phyloP scores from a whole-genome alignment of 2,888 invertebrate species.

The Dryocosmus kuriphilus region DNA sequence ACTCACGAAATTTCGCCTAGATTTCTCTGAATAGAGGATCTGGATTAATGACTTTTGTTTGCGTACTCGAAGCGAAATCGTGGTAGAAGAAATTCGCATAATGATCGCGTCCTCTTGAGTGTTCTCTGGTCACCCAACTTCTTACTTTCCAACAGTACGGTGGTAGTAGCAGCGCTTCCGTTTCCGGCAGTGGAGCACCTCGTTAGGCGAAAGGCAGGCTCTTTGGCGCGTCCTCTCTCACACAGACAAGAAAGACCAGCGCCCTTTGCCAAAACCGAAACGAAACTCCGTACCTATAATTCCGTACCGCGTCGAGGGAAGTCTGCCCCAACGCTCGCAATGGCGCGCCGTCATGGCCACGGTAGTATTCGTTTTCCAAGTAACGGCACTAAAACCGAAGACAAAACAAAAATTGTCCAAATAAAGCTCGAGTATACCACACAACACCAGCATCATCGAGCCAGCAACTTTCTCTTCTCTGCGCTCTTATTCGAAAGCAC shows the following conservation, averaged over 20 bases:
- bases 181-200: slow-evolving; percentile 64
- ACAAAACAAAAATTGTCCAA: slow-evolving; percentile 42
- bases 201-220: slow-evolving; percentile 62
- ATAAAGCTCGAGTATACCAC: slow-evolving; percentile 17
- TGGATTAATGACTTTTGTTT: slow-evolving; percentile 53
- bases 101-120: slow-evolving; percentile 53
- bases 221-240: slow-evolving; percentile 60
- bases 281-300: slow-evolving; percentile 60
- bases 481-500: slow-evolving; percentile 10
- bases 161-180: slow-evolving; percentile 57
- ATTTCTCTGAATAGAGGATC: slow-evolving; percentile 28
- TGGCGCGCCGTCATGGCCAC: slow-evolving; percentile 48
- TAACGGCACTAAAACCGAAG: slow-evolving; percentile 28
- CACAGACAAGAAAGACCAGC: slow-evolving; percentile 32
- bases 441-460: background rate
- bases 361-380: slow-evolving; percentile 20
- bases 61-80: slow-evolving; percentile 47
- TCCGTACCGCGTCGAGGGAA: slow-evolving; percentile 24
- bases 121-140: slow-evolving; percentile 51
- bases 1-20: background rate
- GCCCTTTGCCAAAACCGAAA: slow-evolving; percentile 64
- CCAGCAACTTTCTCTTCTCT: slow-evolving; percentile 16
- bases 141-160: slow-evolving; percentile 52
- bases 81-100: slow-evolving; percentile 53
- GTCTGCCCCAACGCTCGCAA: slow-evolving; percentile 42